Conservation (phyloP, 2,113 vertebrate genomes). For the Protobothrops flavoviridis region DNA sequence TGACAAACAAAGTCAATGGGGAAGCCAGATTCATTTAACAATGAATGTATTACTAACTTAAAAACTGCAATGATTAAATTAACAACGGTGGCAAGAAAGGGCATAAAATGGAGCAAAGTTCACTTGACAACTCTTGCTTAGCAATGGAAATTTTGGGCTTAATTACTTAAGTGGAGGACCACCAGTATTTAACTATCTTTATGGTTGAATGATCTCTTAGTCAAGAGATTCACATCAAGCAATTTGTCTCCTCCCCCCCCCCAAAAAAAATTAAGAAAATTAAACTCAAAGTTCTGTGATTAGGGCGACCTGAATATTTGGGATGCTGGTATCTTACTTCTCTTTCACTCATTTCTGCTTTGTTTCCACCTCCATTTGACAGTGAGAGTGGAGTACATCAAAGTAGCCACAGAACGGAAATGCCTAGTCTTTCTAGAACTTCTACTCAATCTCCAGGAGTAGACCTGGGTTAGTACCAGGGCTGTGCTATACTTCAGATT, state of each 20-base stretch:
- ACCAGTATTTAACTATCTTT: not conserved
- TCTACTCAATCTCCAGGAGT: not conserved
- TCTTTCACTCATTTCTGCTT: not conserved
- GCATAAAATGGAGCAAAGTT: too few species aligned
- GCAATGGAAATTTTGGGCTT: too few species aligned
- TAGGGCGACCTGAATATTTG: not conserved
- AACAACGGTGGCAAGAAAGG: too few species aligned
- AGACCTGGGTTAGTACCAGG: not conserved
- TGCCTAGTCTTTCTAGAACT: not conserved
- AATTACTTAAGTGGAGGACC: too few species aligned
- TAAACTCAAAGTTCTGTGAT: not conserved
- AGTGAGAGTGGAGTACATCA: not conserved
- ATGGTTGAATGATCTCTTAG: not conserved
- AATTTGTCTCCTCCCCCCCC: not conserved
- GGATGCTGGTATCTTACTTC: not conserved
- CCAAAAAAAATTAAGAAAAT: not conserved
- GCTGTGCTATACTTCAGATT: not conserved
- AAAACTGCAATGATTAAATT: too few species aligned
- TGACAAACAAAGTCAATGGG: too few species aligned
- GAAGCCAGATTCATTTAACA: too few species aligned
- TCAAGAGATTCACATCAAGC: not conserved
- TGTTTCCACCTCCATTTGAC: not conserved
- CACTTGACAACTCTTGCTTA: too few species aligned
- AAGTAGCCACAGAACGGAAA: not conserved
- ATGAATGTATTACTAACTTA: too few species aligned